Percentiles rank a stretch among this genome's conserved stretches.
Evolutionary conservation across 2,888 invertebrate species (phyloP).

Genomic region (Esperia sulphurella): DNA sequence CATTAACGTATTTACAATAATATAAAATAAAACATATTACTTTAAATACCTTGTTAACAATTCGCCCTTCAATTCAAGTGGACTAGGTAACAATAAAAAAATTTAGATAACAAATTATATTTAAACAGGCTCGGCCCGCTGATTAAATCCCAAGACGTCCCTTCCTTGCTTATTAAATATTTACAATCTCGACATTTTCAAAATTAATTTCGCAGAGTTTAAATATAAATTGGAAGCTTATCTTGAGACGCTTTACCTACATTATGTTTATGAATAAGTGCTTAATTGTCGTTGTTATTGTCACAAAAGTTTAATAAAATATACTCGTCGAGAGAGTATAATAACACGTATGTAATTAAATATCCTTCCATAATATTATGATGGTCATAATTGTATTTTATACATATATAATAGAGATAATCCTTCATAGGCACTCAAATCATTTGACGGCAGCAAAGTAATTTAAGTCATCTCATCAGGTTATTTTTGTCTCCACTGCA

Average conservation of each 20-base stretch:
- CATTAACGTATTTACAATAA: too few relatives aligned
- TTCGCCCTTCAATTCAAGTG: neutral
- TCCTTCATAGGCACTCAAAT: too few relatives aligned
- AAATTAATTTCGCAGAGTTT: constrained; percentile 29
- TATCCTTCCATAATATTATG: too few relatives aligned
- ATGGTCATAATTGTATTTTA: too few relatives aligned
- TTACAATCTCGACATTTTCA: constrained; percentile 32
- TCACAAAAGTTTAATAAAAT: neutral
- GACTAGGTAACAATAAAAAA: neutral
- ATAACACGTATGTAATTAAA: too few relatives aligned
- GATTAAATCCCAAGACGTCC: constrained; percentile 38
- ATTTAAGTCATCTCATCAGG: too few relatives aligned
- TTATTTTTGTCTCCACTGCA: too few relatives aligned
- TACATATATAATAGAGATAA: too few relatives aligned
- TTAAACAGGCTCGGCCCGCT: constrained; percentile 23
- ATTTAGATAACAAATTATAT: constrained; percentile 24
- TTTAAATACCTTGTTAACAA: neutral
- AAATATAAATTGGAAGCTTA: constrained; percentile 4
- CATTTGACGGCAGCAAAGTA: too few relatives aligned
- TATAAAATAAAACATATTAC: neutral
- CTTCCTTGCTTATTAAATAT: constrained; percentile 37
- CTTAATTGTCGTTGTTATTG: neutral
- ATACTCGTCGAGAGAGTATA: neutral
- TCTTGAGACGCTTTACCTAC: neutral
- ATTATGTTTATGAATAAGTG: neutral